Base-by-base conservation (phyloP, 2,797 vertebrate genomes). In the Dipus sagitta region DNA sequence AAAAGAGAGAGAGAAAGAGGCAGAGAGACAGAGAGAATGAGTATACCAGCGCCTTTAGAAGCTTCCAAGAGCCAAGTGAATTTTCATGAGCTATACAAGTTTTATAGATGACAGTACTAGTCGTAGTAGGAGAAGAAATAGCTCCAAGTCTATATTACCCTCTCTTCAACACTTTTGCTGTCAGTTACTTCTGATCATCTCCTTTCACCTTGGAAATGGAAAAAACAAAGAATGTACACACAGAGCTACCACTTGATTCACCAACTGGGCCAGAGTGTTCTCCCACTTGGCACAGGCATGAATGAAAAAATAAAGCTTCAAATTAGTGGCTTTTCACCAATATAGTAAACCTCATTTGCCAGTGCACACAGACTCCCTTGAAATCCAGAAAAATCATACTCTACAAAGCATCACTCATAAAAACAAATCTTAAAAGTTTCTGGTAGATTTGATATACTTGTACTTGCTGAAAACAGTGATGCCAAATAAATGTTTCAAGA, bases 381-480 rank as follows among this genome's bases (percentile, higher is more conserved):
- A 86, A 88, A 87, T 24, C 88, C 54, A 65, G 24, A 11, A 87
- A 88, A 95, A 82, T 58, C 26, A 92, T 62, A 10, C 3, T 78
- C 17, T 60, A 75, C 42, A 75, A 79, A 78, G 42, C 65, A 79
- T 42, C 64, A 62, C 54, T 86, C 65, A 83, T 62, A 76, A 24
- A 32, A 34, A 23, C 67, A 77, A 30, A 67, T 11, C 34, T 70
- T 24, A 71, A 67, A 88, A 81, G 47, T 83, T 93, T 92, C 79
- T 92, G 65, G 26, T 92, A 58, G 68, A 88, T 68, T 94, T 60
- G 34, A 23, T 64, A 62, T 26, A 20, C 47, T 89, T 89, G 72
- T 10, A n/a, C 30, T 97, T 13, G 34, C 30, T 97, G 93, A 94
- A 93, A 86, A 86, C 83, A 85, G n/a, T 77, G 93, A 86, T 64